Evolutionary conservation across 2,888 invertebrate species (phyloP).

Genomic region (Helobdella robusta): DNA sequence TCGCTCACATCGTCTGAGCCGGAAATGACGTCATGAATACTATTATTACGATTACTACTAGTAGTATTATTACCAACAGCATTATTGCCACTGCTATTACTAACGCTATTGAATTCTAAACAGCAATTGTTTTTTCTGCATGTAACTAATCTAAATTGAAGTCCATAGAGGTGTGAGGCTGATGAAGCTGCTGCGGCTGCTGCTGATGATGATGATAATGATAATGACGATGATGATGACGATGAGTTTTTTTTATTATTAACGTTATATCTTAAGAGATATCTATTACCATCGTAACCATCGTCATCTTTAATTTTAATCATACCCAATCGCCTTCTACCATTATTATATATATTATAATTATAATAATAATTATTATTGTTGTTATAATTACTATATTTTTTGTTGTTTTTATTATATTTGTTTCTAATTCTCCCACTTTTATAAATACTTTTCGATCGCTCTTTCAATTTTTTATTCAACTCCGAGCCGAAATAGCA

Average conservation of each 20-base stretch:
- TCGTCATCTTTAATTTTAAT: not conserved
- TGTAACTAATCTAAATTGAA: not conserved
- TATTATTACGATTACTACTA: not conserved
- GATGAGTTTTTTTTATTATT: constrained; percentile 7
- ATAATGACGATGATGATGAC: constrained; percentile 6
- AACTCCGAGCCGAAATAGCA: no score
- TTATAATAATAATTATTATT: constrained; percentile 7
- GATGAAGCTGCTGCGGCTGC: not conserved
- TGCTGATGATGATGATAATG: constrained; percentile 10
- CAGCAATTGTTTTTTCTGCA: not conserved
- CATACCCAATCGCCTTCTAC: not conserved
- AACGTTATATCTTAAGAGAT: not conserved
- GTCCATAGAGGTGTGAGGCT: not conserved
- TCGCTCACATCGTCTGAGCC: not conserved
- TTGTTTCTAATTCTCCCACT: no score
- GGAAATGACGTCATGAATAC: not conserved
- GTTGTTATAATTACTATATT: not conserved
- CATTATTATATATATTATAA: constrained; percentile 10
- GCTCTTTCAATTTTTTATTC: no score
- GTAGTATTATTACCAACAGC: not conserved
- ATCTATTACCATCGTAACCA: not conserved
- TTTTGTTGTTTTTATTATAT: not conserved
- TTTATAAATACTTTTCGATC: no score
- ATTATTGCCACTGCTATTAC: not conserved
- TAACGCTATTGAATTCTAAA: not conserved